A percentile compares a stretch with the other conserved stretches of the same genome.
phyloP scores from a whole-genome alignment of 2,113 vertebrate species.

The Heloderma charlesbogerti region DNA sequence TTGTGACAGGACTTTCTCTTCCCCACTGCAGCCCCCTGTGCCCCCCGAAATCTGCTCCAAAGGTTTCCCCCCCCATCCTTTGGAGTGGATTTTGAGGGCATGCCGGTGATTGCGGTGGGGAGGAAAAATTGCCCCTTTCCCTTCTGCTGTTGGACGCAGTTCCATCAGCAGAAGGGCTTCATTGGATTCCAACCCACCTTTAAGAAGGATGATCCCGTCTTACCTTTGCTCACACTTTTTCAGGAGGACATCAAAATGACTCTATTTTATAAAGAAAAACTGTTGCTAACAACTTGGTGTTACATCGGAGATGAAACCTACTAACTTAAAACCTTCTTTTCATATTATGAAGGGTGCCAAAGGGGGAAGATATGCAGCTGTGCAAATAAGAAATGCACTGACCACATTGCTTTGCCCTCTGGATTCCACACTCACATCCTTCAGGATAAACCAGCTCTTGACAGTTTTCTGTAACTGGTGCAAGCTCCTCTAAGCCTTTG shows the following conservation, averaged over 20 bases:
- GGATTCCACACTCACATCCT: not conserved
- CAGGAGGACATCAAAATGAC: not conserved
- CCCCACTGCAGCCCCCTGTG: too few species aligned
- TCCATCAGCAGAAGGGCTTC: too few species aligned
- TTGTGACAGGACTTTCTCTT: too few species aligned
- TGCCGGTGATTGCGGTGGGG: too few species aligned
- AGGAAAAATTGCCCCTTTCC: too few species aligned
- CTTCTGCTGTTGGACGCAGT: too few species aligned
- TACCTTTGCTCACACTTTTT: not conserved
- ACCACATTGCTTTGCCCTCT: rapidly evolving
- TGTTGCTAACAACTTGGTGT: not conserved
- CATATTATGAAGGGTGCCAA: not conserved
- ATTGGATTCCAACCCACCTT: not conserved
- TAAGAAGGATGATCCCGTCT: too few species aligned
- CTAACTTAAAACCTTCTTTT: not conserved
- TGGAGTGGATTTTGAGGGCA: too few species aligned
- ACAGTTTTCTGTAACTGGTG: not conserved
- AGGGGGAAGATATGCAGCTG: not conserved
- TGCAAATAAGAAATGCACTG: not conserved
- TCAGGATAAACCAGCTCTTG: not conserved
- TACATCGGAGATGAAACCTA: not conserved
- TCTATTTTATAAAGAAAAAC: not conserved
- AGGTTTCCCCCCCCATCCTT: too few species aligned
- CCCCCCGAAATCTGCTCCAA: too few species aligned
- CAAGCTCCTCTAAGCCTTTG: not conserved